phyloP scores from a whole-genome alignment of 1,140 invertebrate species.

The Polyergus mexicanus region DNA sequence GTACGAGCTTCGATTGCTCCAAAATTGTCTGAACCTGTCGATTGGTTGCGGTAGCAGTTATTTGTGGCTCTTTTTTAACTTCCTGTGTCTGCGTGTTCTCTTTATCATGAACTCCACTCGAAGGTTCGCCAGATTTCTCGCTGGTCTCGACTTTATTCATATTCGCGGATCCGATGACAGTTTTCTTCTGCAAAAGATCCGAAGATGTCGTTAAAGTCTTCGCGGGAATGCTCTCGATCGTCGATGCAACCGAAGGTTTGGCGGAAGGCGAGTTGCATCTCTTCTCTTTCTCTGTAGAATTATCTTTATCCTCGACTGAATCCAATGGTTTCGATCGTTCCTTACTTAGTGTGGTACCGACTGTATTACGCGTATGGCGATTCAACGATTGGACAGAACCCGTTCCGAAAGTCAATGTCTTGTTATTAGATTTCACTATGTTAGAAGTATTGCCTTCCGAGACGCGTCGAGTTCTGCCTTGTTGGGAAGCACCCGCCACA shows the following conservation, averaged over 20 bases:
- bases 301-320: conserved; percentile 76
- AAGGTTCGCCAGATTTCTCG: conserved; percentile 16
- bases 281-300: conserved; percentile 68
- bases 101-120: neutral
- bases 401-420: conserved; percentile 62
- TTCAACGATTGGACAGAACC: conserved; percentile 63
- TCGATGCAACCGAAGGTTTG: conserved; percentile 26
- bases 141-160: conserved; percentile 42
- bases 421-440: conserved; percentile 66
- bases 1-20: conserved; percentile 69
- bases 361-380: conserved; percentile 71
- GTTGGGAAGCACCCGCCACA: conserved; percentile 69
- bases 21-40: conserved; percentile 42
- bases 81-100: conserved; percentile 19
- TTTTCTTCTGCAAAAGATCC: conserved; percentile 58
- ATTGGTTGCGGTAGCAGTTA: neutral
- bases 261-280: conserved; percentile 72
- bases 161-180: conserved; percentile 4
- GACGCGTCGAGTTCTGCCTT: conserved; percentile 78
- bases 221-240: conserved; percentile 45
- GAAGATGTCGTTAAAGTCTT: conserved; percentile 68
- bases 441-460: conserved; percentile 81
- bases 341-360: conserved; percentile 66
- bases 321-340: conserved; percentile 77
- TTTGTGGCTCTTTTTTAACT: conserved; percentile 42